Evolutionary conservation across 2,797 vertebrate genomes (phyloP).

Genomic region (Sebastes jordani): DNA sequence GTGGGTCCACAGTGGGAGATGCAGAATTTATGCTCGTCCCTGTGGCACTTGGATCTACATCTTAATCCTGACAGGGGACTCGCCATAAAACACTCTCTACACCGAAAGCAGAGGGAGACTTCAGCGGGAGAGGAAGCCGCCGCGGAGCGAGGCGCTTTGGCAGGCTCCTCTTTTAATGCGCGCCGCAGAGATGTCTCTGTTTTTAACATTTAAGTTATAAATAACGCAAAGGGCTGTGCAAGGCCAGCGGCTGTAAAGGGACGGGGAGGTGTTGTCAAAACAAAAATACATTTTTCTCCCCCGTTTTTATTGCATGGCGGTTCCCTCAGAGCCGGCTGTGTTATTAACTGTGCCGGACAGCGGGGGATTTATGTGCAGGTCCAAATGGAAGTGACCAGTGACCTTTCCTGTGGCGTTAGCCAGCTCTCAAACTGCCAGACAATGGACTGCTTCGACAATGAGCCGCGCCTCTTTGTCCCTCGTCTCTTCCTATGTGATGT

Average conservation of each 20-base stretch:
- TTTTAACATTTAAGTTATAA: slow-evolving; percentile 82
- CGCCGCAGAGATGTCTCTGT: slow-evolving; percentile 75
- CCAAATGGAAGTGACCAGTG: slow-evolving; percentile 82
- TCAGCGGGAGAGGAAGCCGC: slow-evolving; percentile 55
- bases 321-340: slow-evolving; percentile 56
- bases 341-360: slow-evolving; percentile 70
- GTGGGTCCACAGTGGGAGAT: slow-evolving; percentile 69
- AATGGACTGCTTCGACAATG: slow-evolving; percentile 73
- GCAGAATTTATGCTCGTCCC: slow-evolving; percentile 77
- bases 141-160: slow-evolving; percentile 55
- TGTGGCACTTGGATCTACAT: slow-evolving; percentile 77
- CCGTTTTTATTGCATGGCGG: slow-evolving; percentile 59
- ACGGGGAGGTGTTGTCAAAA: slow-evolving; percentile 73
- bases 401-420: slow-evolving; percentile 77
- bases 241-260: slow-evolving; percentile 71
- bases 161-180: slow-evolving; percentile 67
- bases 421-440: slow-evolving; percentile 70
- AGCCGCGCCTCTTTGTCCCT: slow-evolving; percentile 68
- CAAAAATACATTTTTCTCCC: slow-evolving; percentile 55
- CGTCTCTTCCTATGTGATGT: slow-evolving; percentile 70
- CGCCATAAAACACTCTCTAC: slow-evolving; percentile 74
- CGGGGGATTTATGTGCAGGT: slow-evolving; percentile 75
- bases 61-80: slow-evolving; percentile 76
- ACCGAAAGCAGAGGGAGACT: slow-evolving; percentile 55
- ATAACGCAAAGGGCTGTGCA: slow-evolving; percentile 63